Base-by-base conservation (phyloP, 1,140 invertebrate genomes). In the Plutomurus gul region DNA sequence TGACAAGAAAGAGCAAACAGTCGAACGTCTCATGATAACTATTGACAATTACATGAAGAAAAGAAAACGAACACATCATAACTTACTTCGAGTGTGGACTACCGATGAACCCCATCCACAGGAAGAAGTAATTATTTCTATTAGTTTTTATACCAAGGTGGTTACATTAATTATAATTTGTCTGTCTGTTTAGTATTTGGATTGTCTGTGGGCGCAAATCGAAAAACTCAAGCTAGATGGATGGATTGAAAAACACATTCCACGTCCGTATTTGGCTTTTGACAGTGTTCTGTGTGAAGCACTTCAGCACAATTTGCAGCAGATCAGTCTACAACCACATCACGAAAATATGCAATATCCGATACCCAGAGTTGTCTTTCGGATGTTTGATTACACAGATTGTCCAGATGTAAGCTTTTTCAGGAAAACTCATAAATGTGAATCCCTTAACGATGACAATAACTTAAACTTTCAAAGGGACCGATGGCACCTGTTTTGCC, bases 301-400 rank as follows among this genome's bases (percentile, higher is more conserved):
- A 10, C 87, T 99, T 43, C 95, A 98, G 85, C 97, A 99, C 85
- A 97, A 96, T 87, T 89, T 99, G 76, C 96, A 97, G 5, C 89
- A 91, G 60, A 93, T 99, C 80, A 88, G 92, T 51, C 92, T 94
- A n/a, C 94, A 95, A 4, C 94, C 95, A 0, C 96, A 99, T 88
- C 93, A 97, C 86, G 93, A 96, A 84, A 90, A 91, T 30, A 94
- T 92, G 85, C 87, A 90, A 22, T 98, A 99, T 87, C 96, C 97
- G 1, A 92, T 97, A 89, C 94, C 95, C 0, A 91, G 92, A 85
- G 94, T 96, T 4, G 93, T 96, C 7, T 97, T 94, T 88, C 91
- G 94, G 47, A 94, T 99, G 91, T 99, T 99, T 89, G 97, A 99
- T 87, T 98, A 99, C 85, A 98, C 97, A 5, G 97, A 99, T 88